These are phyloP conservation scores for Passer montanus DNA, from an alignment of 2,113 vertebrate species.

Conservation along the genomic window DNA sequence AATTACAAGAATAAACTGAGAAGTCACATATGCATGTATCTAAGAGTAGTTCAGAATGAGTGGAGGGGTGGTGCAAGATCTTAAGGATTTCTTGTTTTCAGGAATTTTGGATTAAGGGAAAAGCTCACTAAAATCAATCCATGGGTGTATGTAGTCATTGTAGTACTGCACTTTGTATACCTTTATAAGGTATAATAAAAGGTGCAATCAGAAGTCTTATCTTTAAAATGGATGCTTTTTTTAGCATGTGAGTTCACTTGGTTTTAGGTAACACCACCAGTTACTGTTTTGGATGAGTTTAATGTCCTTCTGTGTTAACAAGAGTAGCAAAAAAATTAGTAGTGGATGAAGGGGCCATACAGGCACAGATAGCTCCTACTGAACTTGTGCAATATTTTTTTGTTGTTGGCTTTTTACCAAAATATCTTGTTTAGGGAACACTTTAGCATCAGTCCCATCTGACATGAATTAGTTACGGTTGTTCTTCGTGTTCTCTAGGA, in stretches of 20 bases:
- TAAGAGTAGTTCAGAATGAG: not conserved
- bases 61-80: not conserved
- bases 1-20: not conserved
- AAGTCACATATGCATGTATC: not conserved
- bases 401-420: not conserved
- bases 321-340: not conserved
- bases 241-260: not conserved
- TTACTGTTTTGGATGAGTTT: not conserved
- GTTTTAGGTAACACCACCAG: not conserved
- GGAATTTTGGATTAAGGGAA: not conserved
- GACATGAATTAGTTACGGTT: not conserved
- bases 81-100: not conserved
- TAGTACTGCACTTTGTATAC: not conserved
- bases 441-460: not conserved
- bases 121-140: not conserved
- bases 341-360: not conserved
- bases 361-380: not conserved
- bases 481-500: not conserved
- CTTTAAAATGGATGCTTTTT: not conserved
- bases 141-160: not conserved
- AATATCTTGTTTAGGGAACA: not conserved
- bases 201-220: not conserved
- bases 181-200: not conserved
- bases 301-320: not conserved
- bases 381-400: not conserved